Percentiles rank a stretch among this genome's conserved stretches.
These are phyloP conservation scores for Psammodynastes pulverulentus DNA, from an alignment of 2,113 vertebrate genomes.

Conservation along the genomic window DNA sequence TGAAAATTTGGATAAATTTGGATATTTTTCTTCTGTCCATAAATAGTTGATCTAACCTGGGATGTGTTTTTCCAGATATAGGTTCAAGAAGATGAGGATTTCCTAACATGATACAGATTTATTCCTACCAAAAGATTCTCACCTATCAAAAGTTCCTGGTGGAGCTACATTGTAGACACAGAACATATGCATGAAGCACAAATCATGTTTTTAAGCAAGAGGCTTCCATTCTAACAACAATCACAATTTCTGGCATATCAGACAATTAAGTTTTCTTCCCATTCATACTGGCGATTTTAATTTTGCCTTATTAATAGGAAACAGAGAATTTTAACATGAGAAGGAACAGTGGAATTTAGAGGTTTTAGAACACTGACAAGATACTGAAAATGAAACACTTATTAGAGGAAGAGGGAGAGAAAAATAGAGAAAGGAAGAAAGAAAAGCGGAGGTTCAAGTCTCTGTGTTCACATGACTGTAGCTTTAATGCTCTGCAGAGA, in stretches of 20 bases:
- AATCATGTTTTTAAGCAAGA: constrained; percentile 33
- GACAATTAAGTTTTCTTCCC: constrained; percentile 26
- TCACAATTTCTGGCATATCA: constrained; percentile 32
- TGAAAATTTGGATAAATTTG: background rate
- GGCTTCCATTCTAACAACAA: constrained; percentile 36
- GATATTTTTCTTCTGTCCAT: background rate
- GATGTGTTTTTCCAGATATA: background rate
- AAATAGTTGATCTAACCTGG: background rate
- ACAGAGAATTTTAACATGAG: constrained; percentile 39
- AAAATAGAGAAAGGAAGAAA: constrained; percentile 59
- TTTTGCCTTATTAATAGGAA: constrained; percentile 8
- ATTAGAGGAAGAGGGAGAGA: constrained; percentile 37
- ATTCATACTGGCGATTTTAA: constrained; percentile 27
- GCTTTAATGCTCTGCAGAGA: constrained; percentile 72
- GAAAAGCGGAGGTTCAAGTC: constrained; percentile 69
- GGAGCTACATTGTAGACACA: background rate
- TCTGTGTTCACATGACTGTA: constrained; percentile 68
- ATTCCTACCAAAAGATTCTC: background rate
- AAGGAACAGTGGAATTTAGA: constrained; percentile 61
- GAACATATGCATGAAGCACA: background rate
- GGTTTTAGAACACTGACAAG: constrained; percentile 58
- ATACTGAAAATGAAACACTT: constrained; percentile 28
- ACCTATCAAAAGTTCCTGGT: background rate
- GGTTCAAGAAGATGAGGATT: background rate
- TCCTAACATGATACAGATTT: background rate